phyloP scores from a whole-genome alignment of 53 echinoderm and acorn worm species.

The Mesocentrotus franciscanus region DNA sequence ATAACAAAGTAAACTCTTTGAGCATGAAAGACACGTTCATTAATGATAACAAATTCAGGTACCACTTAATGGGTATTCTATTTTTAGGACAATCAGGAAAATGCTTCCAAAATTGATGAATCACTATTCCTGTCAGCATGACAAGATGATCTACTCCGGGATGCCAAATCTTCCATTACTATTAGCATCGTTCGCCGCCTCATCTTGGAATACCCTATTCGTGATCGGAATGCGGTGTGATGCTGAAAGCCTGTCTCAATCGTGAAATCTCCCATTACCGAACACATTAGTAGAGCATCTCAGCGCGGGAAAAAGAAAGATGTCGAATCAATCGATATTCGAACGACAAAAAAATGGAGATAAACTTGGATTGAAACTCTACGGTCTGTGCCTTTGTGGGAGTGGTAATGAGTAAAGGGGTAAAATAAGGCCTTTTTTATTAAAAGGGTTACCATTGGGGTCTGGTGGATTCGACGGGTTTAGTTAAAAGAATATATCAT shows the following conservation, averaged over 20 bases:
- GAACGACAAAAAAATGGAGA: slow-evolving; percentile 12
- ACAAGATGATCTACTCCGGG: neutral
- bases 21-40: neutral
- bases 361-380: neutral
- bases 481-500: neutral
- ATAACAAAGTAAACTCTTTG: neutral
- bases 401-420: neutral
- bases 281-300: slow-evolving; percentile 32
- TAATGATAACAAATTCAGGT: neutral
- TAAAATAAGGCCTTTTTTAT: neutral
- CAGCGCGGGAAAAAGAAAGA: neutral
- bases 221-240: slow-evolving; percentile 33
- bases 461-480: neutral
- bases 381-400: neutral
- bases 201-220: neutral
- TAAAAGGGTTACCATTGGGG: neutral
- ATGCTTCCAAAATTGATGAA: neutral
- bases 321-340: slow-evolving; percentile 43
- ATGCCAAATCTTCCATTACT: neutral
- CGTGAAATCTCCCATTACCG: slow-evolving; percentile 41
- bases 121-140: neutral
- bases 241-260: slow-evolving; percentile 37
- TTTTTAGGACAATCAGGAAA: neutral
- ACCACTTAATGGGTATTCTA: neutral
- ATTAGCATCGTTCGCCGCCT: neutral